phyloP scores from a whole-genome alignment of 2,888 invertebrate species.

The Drosophila emarginata region DNA sequence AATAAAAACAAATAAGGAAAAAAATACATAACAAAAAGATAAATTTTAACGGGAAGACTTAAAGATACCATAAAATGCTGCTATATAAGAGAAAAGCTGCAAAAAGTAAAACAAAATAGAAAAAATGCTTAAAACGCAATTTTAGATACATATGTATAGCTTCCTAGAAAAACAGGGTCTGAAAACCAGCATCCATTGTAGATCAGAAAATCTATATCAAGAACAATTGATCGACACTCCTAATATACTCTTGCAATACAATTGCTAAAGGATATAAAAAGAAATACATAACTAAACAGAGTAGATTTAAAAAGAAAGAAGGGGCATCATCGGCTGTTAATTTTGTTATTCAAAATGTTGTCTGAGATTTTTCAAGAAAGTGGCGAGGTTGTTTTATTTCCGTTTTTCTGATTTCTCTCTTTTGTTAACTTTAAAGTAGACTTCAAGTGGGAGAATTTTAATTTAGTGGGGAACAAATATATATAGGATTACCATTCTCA shows the following conservation, averaged over 20 bases:
- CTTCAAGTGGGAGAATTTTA: constrained; percentile 58
- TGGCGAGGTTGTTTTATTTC: constrained; percentile 82
- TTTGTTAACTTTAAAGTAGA: constrained; percentile 69
- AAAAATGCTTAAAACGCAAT: background rate
- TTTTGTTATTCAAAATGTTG: constrained; percentile 81
- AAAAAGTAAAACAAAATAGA: background rate
- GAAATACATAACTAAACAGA: constrained; percentile 68
- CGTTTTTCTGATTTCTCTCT: constrained; percentile 54
- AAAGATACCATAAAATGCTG: background rate
- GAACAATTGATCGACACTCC: background rate
- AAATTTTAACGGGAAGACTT: no score
- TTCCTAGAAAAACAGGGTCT: no score
- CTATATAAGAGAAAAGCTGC: no score
- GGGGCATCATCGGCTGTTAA: constrained; percentile 64
- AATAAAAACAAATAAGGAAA: constrained; percentile 36
- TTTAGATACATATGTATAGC: no score
- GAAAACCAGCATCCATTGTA: no score
- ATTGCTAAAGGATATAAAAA: constrained; percentile 3
- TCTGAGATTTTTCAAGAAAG: constrained; percentile 43
- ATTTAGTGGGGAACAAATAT: constrained; percentile 63
- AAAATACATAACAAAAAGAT: constrained; percentile 59
- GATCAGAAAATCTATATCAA: no score
- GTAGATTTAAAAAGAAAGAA: constrained; percentile 14
- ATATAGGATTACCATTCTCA: constrained; percentile 2
- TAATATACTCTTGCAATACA: background rate